Base-by-base conservation (phyloP, 2,113 vertebrate genomes). In the Sapajus apella region DNA sequence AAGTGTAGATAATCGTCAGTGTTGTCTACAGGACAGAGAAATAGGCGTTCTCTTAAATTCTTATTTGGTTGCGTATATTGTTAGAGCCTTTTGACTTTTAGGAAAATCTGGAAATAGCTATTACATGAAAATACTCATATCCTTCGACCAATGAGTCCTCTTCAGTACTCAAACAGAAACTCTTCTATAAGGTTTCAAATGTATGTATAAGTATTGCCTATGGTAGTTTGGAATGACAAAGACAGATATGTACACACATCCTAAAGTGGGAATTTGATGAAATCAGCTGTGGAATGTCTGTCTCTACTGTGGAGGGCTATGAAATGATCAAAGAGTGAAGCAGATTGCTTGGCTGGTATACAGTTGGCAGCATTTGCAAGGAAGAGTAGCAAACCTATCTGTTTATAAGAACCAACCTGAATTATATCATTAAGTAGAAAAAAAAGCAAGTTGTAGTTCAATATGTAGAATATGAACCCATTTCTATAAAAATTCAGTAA, bases 401-500 rank as follows among this genome's bases (percentile, higher is more conserved):
- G 40, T 90, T 87, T 70, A 61, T 81, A 58, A 96, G 47, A 85
- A 85, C 30, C 87, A 56, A 85, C 68, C 17, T 86, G 85, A 90
- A 45, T 52, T 84, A 76, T 2, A n/a, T 84, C 56, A 64, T 92
- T 90, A 83, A 86, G 30, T 73, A 20, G 52, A n/a, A 66, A 64
- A 64, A 45, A 89, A 88, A 81, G 5, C 13, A 80, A 95, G 75
- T 37, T 77, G 45, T 32, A 50, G n/a, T 79, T 50, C 13, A 6
- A 1, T 81, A 66, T 91, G 30, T 82, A 93, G 45, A 79, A 40
- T 68, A 72, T 58, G 23, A 90, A 66, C 16, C 40, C 66, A 88
- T 55, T 97, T 95, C 52, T 8, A 81, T 58, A 92, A 90, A 75
- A 93, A 50, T 73, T 81, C 43, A 66, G 11, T 83, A 77, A 92